phyloP scores from a whole-genome alignment of 2,113 vertebrate genomes.

The Clarias magur region DNA sequence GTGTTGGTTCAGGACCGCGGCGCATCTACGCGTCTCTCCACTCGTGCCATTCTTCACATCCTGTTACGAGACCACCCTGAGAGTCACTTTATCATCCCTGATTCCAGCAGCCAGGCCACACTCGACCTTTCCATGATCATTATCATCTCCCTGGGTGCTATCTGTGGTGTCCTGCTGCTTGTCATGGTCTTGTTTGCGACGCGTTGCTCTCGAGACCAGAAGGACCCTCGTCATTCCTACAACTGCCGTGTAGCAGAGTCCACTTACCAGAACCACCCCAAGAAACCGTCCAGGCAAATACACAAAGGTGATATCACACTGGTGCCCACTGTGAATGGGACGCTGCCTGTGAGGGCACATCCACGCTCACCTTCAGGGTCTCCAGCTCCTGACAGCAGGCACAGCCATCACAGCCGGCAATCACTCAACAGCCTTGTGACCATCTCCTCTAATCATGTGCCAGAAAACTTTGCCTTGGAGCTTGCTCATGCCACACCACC shows the following conservation, averaged over 20 bases:
- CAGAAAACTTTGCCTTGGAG: constrained; percentile 90
- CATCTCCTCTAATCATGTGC: constrained; percentile 93
- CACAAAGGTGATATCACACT: constrained; percentile 97
- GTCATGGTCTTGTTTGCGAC: constrained; percentile 95
- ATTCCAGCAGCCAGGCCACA: constrained; percentile 77
- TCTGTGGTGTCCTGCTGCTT: constrained; percentile 86
- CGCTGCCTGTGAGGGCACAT: constrained; percentile 88
- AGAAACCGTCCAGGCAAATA: constrained; percentile 92
- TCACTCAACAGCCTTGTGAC: constrained; percentile 97
- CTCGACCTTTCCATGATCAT: constrained; percentile 92
- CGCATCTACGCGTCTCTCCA: constrained; percentile 74
- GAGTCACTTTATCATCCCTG: constrained; percentile 72
- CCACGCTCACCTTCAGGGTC: constrained; percentile 88
- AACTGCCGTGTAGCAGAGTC: constrained; percentile 93
- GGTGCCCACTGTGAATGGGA: constrained; percentile 90
- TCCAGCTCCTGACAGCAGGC: constrained; percentile 85
- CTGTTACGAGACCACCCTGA: constrained; percentile 78
- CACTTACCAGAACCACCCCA: constrained; percentile 96
- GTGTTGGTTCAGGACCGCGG: constrained; percentile 91
- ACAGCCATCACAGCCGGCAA: constrained; percentile 94
- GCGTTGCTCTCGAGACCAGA: constrained; percentile 88
- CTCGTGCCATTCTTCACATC: constrained; percentile 82
- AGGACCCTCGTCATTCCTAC: constrained; percentile 88
- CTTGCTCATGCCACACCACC: constrained; percentile 91
- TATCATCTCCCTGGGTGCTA: constrained; percentile 90